Evolutionary conservation across 1,140 invertebrate species (phyloP), one percentile per base, ranked within the genome.

Genomic region (Scaptomyza hsui): DNA sequence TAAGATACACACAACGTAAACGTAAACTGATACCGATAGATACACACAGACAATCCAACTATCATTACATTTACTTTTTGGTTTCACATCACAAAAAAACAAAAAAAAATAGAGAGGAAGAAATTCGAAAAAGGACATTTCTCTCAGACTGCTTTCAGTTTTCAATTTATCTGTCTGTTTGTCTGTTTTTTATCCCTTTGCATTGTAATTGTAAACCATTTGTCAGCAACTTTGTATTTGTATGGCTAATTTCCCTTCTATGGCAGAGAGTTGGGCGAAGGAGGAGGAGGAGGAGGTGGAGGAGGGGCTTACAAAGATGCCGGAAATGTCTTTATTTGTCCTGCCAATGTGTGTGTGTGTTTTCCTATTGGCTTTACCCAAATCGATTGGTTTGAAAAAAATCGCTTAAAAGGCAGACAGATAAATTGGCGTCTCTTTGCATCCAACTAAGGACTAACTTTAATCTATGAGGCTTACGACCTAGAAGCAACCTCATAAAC

Each of bases 141-240:
- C 16, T 55, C 42, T 41, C 24, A 41, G 24, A n/a, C 49, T 60
- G 56, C 74, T 75, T 76, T 63, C 51, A 59, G 67, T 81, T 75
- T 72, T 56, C 45, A 47, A 48, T 56, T 52, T 49, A 29, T 29
- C 26, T 29, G 26, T 29, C 26, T 29, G 26, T 19, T 1, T 42
- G 39, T 64, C 26, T 49, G 26, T 47, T n/a, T n/a, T n/a, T 56
- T 44, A 55, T 72, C 47, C 56, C 61, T 82, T 82, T 78, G 82
- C 71, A 26, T 71, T 88, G 78, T 75, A 86, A 86, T 88, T 78
- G 78, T 88, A 78, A 88, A 75, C 81, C 82, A 78, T 86, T 86
- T 86, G 82, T 86, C 81, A 86, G 81, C 81, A 81, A 86, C 56
- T 72, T 74, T 73, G 39, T 65, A 56, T 71, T 65, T 64, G 52